These are phyloP conservation scores for Limonius californicus DNA, from an alignment of 1,140 invertebrate species.

Conservation along the genomic window DNA sequence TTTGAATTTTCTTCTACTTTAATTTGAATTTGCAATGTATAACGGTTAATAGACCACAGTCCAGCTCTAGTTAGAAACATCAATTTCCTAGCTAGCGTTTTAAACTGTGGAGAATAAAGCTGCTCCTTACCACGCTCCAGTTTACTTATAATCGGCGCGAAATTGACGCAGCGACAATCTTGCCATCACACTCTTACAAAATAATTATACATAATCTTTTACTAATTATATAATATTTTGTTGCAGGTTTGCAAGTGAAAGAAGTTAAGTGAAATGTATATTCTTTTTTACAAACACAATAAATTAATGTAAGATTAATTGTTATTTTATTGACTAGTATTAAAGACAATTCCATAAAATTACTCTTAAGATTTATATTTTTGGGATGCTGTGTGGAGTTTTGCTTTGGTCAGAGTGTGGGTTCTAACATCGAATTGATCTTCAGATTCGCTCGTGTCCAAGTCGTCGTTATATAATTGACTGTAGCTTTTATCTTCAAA, in stretches of 20 bases:
- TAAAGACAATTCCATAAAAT: constrained; percentile 2
- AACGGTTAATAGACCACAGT: constrained; percentile 1
- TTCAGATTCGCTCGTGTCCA: constrained; percentile 25
- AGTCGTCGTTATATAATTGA: constrained; percentile 22
- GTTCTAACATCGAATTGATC: constrained; percentile 34
- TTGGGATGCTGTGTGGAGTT: neutral
- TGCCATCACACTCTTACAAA: too few species aligned
- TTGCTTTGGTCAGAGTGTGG: constrained; percentile 14
- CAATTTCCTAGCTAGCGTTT: constrained; percentile 14
- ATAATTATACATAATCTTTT: neutral
- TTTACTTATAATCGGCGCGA: neutral
- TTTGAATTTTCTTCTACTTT: constrained; percentile 23
- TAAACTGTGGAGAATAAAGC: constrained; percentile 16
- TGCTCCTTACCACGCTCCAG: constrained; percentile 6
- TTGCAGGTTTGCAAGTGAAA: constrained; percentile 76
- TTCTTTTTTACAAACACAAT: neutral
- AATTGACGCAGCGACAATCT: neutral
- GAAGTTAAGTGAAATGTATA: constrained; percentile 64
- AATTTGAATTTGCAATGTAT: neutral
- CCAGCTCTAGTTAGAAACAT: constrained; percentile 13
- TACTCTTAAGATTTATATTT: too few species aligned
- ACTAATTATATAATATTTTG: constrained; percentile 41
- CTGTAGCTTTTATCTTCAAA: constrained; percentile 21
- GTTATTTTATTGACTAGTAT: neutral
- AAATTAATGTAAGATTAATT: too few species aligned